Base-by-base conservation (phyloP, 2,797 vertebrate species). In the Arrhamphus sclerolepis region DNA sequence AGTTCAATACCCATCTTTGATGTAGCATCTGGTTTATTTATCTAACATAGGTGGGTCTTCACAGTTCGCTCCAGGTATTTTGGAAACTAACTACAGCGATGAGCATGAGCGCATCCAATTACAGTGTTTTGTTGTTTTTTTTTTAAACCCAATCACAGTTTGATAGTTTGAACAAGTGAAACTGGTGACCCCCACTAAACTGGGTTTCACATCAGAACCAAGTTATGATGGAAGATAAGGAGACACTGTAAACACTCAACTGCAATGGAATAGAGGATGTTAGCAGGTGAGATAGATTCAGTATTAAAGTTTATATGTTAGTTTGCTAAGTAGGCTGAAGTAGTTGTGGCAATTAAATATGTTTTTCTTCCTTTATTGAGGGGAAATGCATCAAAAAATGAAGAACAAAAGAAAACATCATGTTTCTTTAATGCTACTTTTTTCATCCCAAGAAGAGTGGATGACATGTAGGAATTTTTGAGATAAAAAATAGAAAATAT, bases 401-500 rank as follows among this genome's bases (percentile, higher is more conserved):
- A 26, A 38, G 24, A 26, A 56, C 55, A 54, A 48, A 29, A 34
- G 9, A 9, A 22, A 54, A 56, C 26, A 51, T 19, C 0, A 34
- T 59, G 13, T 61, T 60, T 53, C 13, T 61, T 51, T 51, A 26
- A 26, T 40, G 28, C 29, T 43, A n/a, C 46, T 38, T 64, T 41
- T 49, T 67, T 62, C 17, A 8, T 46, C 22, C 13, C 21, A 19
- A 64, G 39, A 19, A 7, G 16, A 24, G 39, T 31, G 17, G 24
- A 18, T 60, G 49, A 10, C 38, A 41, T 59, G 46, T 24, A 5
- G 38, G 38, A 57, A 65, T 70, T 56, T 18, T 66, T 19, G n/a
- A 57, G 34, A 46, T 20, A 31, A 70, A 53, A 62, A 51, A 60
- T 9, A 4, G 24, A 44, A 29, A 59, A 66, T 66, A 78, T 77